Evolutionary conservation across 2,113 vertebrate genomes (phyloP).

Genomic region (Pseudorectes ferrugineus): DNA sequence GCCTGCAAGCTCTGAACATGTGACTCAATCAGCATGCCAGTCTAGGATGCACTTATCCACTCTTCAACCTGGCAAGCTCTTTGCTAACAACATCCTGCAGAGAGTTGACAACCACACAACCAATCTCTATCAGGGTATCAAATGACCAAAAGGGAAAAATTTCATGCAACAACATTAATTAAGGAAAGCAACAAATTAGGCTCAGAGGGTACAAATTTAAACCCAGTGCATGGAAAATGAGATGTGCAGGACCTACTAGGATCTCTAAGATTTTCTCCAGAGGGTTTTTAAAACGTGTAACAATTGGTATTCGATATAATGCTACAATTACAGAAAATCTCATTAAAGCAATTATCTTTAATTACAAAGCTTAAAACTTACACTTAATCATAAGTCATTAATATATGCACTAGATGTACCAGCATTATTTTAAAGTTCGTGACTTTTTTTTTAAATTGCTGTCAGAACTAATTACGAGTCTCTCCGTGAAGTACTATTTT

Average conservation of each 20-base stretch:
- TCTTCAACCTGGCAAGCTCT: background rate
- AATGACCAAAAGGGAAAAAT: background rate
- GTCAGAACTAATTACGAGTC: background rate
- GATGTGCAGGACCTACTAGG: background rate
- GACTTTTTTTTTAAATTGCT: background rate
- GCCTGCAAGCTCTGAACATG: background rate
- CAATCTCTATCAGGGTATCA: background rate
- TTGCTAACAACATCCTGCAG: background rate
- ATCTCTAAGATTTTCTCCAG: background rate
- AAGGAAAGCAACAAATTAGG: background rate
- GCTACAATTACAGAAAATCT: background rate
- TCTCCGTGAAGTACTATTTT: background rate
- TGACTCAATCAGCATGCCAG: background rate
- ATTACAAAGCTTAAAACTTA: slow-evolving; percentile 8
- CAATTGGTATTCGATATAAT: background rate
- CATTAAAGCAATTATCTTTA: slow-evolving; percentile 22
- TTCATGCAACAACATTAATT: background rate
- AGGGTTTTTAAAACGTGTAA: background rate
- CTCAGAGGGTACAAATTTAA: background rate
- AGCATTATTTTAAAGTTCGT: background rate
- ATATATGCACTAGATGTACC: background rate
- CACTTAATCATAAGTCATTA: background rate
- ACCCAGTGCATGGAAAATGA: background rate
- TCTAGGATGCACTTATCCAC: background rate
- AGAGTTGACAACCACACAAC: background rate